A percentile compares a stretch with the other conserved stretches of the same genome.
Conservation (phyloP, 1,140 invertebrate species). For the Monochamus saltuarius region DNA sequence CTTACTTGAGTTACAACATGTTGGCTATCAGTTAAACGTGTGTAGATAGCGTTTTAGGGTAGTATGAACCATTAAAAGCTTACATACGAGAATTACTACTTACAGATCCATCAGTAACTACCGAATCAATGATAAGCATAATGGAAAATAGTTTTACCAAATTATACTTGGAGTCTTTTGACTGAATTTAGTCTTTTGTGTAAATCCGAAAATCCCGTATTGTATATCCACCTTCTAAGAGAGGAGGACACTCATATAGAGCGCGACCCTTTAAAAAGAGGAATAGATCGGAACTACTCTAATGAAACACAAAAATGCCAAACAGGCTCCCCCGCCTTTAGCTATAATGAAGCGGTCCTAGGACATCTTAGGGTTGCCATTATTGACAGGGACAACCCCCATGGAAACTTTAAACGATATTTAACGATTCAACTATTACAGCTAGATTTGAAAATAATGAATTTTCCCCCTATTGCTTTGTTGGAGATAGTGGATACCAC, state of each 20-base stretch:
- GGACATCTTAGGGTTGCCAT: no score
- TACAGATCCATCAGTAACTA: slow-evolving; percentile 11
- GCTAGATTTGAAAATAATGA: neutral
- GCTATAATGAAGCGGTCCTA: no score
- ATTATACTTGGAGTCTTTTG: slow-evolving; percentile 45
- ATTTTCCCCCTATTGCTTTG: neutral
- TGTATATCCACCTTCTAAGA: no score
- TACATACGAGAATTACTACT: slow-evolving; percentile 8
- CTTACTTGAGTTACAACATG: slow-evolving; percentile 10
- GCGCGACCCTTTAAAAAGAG: no score
- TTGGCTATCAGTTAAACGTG: slow-evolving; percentile 14
- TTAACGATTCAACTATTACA: neutral
- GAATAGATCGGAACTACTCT: no score
- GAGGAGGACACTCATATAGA: no score
- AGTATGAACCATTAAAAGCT: slow-evolving; percentile 11
- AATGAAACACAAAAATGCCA: no score
- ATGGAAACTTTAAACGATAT: no score
- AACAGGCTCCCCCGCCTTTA: no score
- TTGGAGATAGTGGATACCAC: neutral
- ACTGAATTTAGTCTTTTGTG: slow-evolving; percentile 45
- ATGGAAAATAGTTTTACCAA: slow-evolving; percentile 43
- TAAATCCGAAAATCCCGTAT: slow-evolving; percentile 41
- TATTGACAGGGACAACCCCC: no score
- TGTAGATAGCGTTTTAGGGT: slow-evolving; percentile 9
- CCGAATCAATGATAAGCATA: slow-evolving; percentile 8